Evolutionary conservation across 2,113 vertebrate genomes (phyloP).

Genomic region (Nansenia antarctica): DNA sequence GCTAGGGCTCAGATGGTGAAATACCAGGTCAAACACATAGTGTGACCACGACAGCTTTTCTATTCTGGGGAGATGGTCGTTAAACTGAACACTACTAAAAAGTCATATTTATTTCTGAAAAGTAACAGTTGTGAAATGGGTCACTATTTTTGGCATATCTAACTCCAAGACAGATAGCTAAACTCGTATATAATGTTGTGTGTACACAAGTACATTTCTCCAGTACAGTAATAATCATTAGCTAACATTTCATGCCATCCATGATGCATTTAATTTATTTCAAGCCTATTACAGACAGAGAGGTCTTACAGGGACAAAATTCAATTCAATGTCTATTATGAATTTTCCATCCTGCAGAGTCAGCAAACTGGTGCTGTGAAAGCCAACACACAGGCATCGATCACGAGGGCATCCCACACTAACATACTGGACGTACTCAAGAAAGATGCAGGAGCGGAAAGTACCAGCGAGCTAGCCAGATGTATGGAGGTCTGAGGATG

Average conservation of each 20-base stretch:
- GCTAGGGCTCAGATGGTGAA: conserved; percentile 44
- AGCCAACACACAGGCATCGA: too few species aligned
- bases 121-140: neutral
- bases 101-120: neutral
- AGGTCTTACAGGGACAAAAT: neutral
- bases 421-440: too few species aligned
- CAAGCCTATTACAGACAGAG: neutral
- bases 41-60: conserved; percentile 31
- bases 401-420: too few species aligned
- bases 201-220: neutral
- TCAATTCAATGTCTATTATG: too few species aligned
- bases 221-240: neutral
- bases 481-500: too few species aligned
- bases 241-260: neutral
- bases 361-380: too few species aligned
- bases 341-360: too few species aligned
- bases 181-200: neutral
- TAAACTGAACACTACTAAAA: conserved; percentile 9
- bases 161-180: neutral
- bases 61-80: neutral
- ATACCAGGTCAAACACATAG: conserved; percentile 57
- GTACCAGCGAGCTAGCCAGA: too few species aligned
- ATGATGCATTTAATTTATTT: neutral
- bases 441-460: too few species aligned
- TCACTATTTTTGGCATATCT: neutral